phyloP scores from a whole-genome alignment of 2,797 vertebrate genomes.

The Myripristis jacobus region DNA sequence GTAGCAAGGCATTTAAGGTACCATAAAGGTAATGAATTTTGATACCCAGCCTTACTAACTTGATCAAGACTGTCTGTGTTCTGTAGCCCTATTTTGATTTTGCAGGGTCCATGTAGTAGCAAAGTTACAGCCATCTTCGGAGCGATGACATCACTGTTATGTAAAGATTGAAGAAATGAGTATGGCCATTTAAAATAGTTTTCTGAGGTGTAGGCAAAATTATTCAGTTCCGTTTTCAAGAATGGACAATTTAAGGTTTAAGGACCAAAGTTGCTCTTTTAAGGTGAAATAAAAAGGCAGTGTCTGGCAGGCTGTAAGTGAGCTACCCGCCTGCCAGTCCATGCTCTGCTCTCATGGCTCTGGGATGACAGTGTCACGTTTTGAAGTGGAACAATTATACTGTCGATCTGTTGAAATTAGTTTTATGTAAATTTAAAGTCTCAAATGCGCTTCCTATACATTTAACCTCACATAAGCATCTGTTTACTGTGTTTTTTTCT shows the following conservation, averaged over 20 bases:
- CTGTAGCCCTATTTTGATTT: too few relatives aligned
- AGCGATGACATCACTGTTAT: neutral
- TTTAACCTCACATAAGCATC: conserved; percentile 22
- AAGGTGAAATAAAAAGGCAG: conserved; percentile 8
- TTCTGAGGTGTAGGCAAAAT: neutral
- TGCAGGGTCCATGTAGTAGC: too few relatives aligned
- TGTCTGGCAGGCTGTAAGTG: neutral
- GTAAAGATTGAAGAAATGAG: neutral
- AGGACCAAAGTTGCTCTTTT: conserved; percentile 9
- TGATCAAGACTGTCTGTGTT: too few relatives aligned
- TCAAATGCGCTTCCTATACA: neutral
- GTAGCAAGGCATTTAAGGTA: too few relatives aligned
- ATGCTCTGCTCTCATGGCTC: neutral
- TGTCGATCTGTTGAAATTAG: conserved; percentile 38
- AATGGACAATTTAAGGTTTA: neutral
- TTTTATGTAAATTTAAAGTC: conserved; percentile 52
- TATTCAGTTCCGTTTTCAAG: neutral
- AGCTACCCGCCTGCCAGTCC: too few relatives aligned
- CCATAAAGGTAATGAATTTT: too few relatives aligned
- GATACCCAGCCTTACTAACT: too few relatives aligned
- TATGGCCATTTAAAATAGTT: neutral
- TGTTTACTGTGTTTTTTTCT: conserved; percentile 9
- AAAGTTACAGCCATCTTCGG: neutral
- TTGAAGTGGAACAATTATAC: conserved; percentile 20
- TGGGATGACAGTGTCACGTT: conserved; percentile 7